These are phyloP conservation scores for Saturnia pavonia DNA, from an alignment of 2,888 invertebrate species.

Conservation along the genomic window DNA sequence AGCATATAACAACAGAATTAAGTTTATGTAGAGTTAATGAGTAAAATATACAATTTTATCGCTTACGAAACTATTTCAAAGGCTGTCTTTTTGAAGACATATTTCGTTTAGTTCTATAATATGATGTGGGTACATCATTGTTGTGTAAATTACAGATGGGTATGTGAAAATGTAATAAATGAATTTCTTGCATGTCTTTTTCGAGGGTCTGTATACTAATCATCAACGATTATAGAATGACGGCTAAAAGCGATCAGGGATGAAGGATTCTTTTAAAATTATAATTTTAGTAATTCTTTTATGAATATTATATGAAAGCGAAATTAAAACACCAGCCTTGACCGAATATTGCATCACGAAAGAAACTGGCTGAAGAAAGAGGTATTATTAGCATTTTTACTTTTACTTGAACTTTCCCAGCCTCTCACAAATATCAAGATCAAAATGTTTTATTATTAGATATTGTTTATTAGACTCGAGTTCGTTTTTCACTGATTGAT, in stretches of 20 bases:
- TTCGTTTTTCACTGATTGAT: not conserved
- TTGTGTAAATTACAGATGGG: not conserved
- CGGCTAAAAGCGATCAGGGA: no score
- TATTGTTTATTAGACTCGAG: not conserved
- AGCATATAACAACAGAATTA: no score
- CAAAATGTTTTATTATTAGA: slow-evolving; percentile 4
- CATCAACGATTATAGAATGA: no score
- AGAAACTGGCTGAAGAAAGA: slow-evolving; percentile 18
- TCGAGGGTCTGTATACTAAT: no score
- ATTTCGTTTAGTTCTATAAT: not conserved
- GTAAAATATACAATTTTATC: not conserved
- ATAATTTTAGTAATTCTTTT: not conserved
- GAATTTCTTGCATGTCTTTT: no score
- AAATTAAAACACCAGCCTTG: slow-evolving; percentile 5
- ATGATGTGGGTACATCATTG: no score
- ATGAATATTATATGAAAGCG: not conserved
- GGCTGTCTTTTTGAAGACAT: not conserved
- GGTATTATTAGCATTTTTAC: slow-evolving; percentile 55
- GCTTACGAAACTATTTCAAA: not conserved
- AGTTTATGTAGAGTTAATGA: no score
- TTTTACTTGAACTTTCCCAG: slow-evolving; percentile 70
- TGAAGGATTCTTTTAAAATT: no score
- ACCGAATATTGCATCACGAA: slow-evolving; percentile 17
- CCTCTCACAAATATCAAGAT: slow-evolving; percentile 6
- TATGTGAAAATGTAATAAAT: not conserved